Base-by-base conservation (phyloP, 2,797 vertebrate genomes). In the Neostethus bicornis region DNA sequence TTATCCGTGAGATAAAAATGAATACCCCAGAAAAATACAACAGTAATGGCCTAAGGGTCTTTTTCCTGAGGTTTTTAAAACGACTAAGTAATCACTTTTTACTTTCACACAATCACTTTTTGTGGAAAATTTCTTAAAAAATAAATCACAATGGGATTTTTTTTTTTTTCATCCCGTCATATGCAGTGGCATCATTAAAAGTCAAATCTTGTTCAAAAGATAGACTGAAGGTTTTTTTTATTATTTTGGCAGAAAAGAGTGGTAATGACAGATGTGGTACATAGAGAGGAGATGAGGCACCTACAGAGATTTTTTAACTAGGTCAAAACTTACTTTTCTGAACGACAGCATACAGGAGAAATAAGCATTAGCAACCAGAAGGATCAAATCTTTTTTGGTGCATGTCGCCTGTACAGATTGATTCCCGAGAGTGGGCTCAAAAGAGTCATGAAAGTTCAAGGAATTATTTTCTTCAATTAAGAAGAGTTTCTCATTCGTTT, bases 251-350 rank as follows among this genome's bases (percentile, higher is more conserved):
- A 41, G 37, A 54, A 66, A 51, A 12, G 17, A 32, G 9, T 20
- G 39, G 5, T 34, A 26, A 35, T 9, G 11, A 34, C 16, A 28
- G 52, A 44, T 35, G 16, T 35, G 32, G 31, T 48, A 29, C 20
- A 19, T 11, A 6, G 25, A 21, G 14, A 13, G 16, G 4, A 29
- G 31, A 31, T 38, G 16, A 45, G 37, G 12, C 25, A 43, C 44
- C 52, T 55, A 50, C 10, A 31, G 25, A 46, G 20, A 16, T 37
- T 24, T 17, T 29, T 49, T 29, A 29, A 51, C 13, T 54, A 17
- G 45, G 42, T 55, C 51, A 51, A 35, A 47, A 46, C 46, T 42
- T 32, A 26, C 11, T 17, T 32, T 47, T 4, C 43, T 32, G 13
- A 13, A 17, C 19, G 17, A 28, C 19, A 45, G 19, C 39, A 20